Conservation (phyloP, 2,113 vertebrate species). For the Vulpes vulpes region DNA sequence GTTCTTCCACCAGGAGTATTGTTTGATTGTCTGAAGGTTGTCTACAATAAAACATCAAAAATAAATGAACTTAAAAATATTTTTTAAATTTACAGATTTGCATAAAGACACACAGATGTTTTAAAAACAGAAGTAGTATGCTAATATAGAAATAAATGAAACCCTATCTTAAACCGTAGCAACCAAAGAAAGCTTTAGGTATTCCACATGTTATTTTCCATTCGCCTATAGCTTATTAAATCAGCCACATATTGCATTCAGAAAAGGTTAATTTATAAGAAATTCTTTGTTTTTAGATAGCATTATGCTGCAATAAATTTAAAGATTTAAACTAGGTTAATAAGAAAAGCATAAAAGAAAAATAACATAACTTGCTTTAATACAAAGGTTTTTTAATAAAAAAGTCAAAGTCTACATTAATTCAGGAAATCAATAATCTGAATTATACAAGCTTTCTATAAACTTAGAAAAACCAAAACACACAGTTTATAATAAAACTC, state of each 20-base stretch:
- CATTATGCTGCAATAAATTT: constrained; percentile 34
- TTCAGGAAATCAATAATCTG: constrained; percentile 75
- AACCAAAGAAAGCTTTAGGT: constrained; percentile 33
- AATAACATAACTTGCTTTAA: constrained; percentile 76
- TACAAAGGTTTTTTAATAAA: constrained; percentile 82
- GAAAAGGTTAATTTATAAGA: constrained; percentile 45
- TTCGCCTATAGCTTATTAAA: constrained; percentile 39
- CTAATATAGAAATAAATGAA: constrained; percentile 43
- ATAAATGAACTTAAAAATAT: constrained; percentile 58
- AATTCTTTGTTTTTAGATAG: constrained; percentile 59
- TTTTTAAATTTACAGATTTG: constrained; percentile 51
- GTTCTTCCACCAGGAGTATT: neutral
- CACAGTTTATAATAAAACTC: constrained; percentile 77
- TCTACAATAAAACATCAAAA: constrained; percentile 53
- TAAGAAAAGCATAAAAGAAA: constrained; percentile 73
- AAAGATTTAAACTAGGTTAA: constrained; percentile 63
- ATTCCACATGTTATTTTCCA: constrained; percentile 50
- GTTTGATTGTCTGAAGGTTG: constrained; percentile 36
- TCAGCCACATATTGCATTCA: constrained; percentile 51
- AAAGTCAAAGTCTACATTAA: constrained; percentile 78
- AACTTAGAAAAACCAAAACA: constrained; percentile 78
- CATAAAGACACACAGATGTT: neutral
- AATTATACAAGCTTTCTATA: constrained; percentile 79
- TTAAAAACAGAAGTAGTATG: constrained; percentile 48
- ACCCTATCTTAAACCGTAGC: neutral